These are phyloP conservation scores for Griposia aprilina DNA, from an alignment of 2,888 invertebrate species.

Conservation along the genomic window DNA sequence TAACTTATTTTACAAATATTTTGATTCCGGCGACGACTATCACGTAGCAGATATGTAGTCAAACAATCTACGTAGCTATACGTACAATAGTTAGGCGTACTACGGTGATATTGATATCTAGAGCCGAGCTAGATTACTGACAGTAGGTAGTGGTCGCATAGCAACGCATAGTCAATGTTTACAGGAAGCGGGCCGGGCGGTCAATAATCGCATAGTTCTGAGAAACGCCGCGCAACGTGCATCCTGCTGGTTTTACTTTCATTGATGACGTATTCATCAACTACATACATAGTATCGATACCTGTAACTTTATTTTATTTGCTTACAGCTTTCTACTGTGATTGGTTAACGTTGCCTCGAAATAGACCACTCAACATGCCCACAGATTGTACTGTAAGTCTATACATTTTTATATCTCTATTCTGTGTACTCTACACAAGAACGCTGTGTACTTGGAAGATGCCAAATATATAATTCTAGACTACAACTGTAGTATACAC, in stretches of 20 bases:
- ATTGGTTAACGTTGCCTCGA: neutral
- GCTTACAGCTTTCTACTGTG: slow-evolving; percentile 8
- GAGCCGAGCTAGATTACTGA: slow-evolving; percentile 24
- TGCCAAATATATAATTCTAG: neutral
- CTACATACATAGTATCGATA: slow-evolving; percentile 6
- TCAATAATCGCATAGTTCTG: slow-evolving; percentile 61
- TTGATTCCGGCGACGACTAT: slow-evolving; percentile 29
- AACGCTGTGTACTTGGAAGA: neutral
- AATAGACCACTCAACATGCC: slow-evolving; percentile 9
- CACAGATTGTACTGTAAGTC: neutral
- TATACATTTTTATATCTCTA: neutral
- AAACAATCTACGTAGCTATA: slow-evolving; percentile 15
- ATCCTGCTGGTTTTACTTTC: slow-evolving; percentile 67
- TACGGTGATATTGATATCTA: slow-evolving; percentile 49
- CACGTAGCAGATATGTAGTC: slow-evolving; percentile 12
- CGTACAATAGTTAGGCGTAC: slow-evolving; percentile 3
- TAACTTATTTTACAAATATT: slow-evolving; percentile 47
- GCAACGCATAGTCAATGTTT: slow-evolving; percentile 48
- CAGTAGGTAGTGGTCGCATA: slow-evolving; percentile 47
- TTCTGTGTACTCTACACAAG: neutral
- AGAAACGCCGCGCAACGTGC: slow-evolving; percentile 44
- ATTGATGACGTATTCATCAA: slow-evolving; percentile 57
- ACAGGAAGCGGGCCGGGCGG: slow-evolving; percentile 48
- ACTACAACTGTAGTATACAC: neutral
- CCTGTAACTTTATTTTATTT: slow-evolving; percentile 8